A percentile compares a stretch with the other conserved stretches of the same genome.
Evolutionary conservation across 2,888 invertebrate species (phyloP).

Genomic region (Tortricodes alternella): DNA sequence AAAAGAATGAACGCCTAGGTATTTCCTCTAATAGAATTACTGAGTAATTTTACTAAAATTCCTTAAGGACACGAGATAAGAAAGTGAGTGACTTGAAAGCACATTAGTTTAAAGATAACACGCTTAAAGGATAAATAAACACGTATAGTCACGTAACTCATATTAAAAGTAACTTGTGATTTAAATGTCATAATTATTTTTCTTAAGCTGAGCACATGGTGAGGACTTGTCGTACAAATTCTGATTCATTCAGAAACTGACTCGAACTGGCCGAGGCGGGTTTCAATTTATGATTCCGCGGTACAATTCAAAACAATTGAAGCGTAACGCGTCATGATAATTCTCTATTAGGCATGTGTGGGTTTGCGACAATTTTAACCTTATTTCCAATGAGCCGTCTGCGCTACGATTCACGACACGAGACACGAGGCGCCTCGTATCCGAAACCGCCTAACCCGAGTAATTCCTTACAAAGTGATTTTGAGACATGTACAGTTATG

Average conservation of each 20-base stretch:
- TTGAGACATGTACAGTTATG: no score
- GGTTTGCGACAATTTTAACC: slow-evolving; percentile 3
- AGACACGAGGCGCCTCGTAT: no score
- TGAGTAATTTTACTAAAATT: slow-evolving; percentile 1
- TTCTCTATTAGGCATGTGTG: slow-evolving; percentile 49
- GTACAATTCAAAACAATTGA: slow-evolving; percentile 73
- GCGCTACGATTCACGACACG: no score
- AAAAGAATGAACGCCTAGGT: neutral
- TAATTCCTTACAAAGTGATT: no score
- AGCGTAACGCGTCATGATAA: slow-evolving; percentile 55
- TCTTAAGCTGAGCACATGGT: slow-evolving; percentile 23
- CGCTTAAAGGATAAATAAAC: neutral
- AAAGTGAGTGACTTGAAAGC: neutral
- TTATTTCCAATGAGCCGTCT: no score
- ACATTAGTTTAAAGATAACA: slow-evolving; percentile 7
- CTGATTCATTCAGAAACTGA: slow-evolving; percentile 44
- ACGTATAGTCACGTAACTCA: neutral
- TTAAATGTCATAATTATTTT: no score
- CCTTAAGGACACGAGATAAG: slow-evolving; percentile 11
- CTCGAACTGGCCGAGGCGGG: slow-evolving; percentile 60
- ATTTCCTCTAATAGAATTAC: neutral
- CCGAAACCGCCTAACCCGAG: no score
- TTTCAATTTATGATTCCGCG: slow-evolving; percentile 66
- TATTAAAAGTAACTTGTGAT: no score
- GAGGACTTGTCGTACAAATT: slow-evolving; percentile 16